Evolutionary conservation across 1,140 invertebrate genomes (phyloP), one percentile per base, ranked within the genome.

Genomic region (Hesperophylax magnus): DNA sequence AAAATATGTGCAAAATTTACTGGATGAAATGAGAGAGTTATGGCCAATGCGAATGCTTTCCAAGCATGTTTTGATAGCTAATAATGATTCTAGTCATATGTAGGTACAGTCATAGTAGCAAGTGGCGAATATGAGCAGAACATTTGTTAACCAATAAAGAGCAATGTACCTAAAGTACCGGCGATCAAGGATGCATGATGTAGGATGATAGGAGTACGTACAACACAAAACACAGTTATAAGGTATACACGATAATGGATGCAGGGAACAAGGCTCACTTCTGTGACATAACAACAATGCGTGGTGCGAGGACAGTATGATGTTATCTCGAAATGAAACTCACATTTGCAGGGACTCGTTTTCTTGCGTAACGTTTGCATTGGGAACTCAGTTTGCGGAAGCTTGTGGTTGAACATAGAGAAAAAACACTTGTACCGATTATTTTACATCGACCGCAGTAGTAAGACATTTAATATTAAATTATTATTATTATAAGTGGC

Each of bases 331-430:
- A 71, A 72, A 67, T 81, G 52, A 17, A 89, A 96, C 95, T 96
- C 91, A 96, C 95, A 95, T 93, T 96, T 96, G 90, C 94, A 94
- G 87, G 95, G 95, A 90, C 95, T 96, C 86, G 94, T 96, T 92
- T 95, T 96, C 91, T 96, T 96, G 85, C 95, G 92, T 89, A 96
- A 91, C 85, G 95, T 96, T 93, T 96, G 95, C 95, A 96, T 96
- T 88, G 88, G 89, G 89, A 91, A 91, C 82, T 84, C 82, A 52
- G 77, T 77, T 81, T 84, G 82, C 82, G 82, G 77, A 71, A 84
- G 82, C 82, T 84, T 84, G 82, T 84, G 82, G 82, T 83, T 83
- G 82, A 83, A 83, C 82, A 84, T 84, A 84, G 79, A 81, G 81
- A 82, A 77, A 81, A 82, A 78, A 81, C 77, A 76, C 79, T 81